Base-by-base conservation (phyloP, 2,888 invertebrate genomes). In the Patella depressa region DNA sequence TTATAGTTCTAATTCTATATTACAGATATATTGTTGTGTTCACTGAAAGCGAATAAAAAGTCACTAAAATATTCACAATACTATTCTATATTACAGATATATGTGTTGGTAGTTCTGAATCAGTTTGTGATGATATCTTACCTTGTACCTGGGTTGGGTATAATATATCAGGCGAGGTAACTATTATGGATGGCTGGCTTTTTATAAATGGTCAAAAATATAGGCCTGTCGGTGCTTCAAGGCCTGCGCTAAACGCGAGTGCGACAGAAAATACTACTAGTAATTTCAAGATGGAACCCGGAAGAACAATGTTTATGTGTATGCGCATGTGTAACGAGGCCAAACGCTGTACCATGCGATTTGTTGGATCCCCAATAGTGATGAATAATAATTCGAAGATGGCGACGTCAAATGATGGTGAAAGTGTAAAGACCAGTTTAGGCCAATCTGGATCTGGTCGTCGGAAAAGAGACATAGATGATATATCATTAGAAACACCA, bases 321-420 rank as follows among this genome's bases (percentile, higher is more conserved):
- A 79, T 84, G 71, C 70, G 78, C 53, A 55, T 84, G 15, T 87
- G 86, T 77, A 86, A 86, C 73, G 82, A 83, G 57, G 86, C 85
- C 1, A 72, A 81, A 53, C 55, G 82, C 12, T 85, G 86, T 72
- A 76, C 80, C 11, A 71, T 76, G 17, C 82, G 84, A 57, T 73
- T 82, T 57, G 76, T 84, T 1, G 84, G 85, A 12, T 78, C 83
- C 14, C 76, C 83, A 5, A 54, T 83, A 1, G 78, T 86, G 5
- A 78, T 77, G 12, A 75, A 76, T 59, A 72, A 72, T 4, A 77
- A 75, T 34, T 78, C 82, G 9, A 70, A 72, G n/a, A 55, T 83
- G n/a, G 59, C 72, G 4, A 80, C 80, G n/a, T 86, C 84, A n/a
- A 34, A 24, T 2, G 77, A 83, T 77, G 85, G 84, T 17, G 70